phyloP scores from a whole-genome alignment of 53 echinoderm and acorn worm species.

The Patiria pectinifera region DNA sequence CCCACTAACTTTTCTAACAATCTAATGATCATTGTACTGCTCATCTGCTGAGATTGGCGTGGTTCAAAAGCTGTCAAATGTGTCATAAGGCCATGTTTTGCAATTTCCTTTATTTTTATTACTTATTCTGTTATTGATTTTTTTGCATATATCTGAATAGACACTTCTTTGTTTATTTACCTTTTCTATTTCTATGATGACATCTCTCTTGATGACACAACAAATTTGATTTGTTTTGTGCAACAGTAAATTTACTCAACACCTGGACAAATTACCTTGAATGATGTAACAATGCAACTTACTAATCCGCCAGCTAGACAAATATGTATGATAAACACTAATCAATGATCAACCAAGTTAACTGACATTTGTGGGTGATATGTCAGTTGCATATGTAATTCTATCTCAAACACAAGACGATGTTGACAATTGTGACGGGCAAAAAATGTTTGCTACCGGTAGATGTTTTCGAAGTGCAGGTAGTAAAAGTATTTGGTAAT shows the following conservation, averaged over 20 bases:
- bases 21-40: background rate
- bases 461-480: no score
- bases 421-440: no score
- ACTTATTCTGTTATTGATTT: background rate
- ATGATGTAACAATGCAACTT: background rate
- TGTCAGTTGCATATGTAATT: no score
- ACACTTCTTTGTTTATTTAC: background rate
- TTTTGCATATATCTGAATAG: background rate
- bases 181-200: background rate
- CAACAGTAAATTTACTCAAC: background rate
- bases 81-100: conserved; percentile 9
- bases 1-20: conserved; percentile 12
- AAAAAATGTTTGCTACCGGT: no score
- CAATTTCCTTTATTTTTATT: background rate
- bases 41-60: conserved; percentile 22
- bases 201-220: no score
- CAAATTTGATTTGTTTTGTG: background rate
- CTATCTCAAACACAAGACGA: no score
- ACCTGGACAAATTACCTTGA: background rate
- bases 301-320: background rate
- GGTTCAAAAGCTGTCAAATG: conserved; percentile 11
- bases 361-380: no score
- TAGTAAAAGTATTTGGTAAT: no score
- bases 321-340: background rate
- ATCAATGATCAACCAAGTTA: background rate